These are phyloP conservation scores for Eulemur rubriventer DNA, from an alignment of 2,797 vertebrate species.

Conservation along the genomic window DNA sequence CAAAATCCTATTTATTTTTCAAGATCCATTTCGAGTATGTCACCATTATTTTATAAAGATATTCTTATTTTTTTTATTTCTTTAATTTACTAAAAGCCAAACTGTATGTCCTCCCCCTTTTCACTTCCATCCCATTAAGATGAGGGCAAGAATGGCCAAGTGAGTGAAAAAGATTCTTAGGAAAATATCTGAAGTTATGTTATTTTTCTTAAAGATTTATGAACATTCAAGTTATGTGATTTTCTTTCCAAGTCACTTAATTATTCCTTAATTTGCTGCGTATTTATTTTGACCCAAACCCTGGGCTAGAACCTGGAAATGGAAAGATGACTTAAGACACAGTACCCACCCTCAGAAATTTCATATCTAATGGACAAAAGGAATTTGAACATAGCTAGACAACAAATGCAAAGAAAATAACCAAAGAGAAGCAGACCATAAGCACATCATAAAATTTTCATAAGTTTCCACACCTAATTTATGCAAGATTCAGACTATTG, in stretches of 20 bases:
- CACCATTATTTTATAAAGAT: background rate
- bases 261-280: constrained; percentile 18
- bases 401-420: background rate
- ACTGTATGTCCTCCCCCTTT: background rate
- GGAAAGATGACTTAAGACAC: background rate
- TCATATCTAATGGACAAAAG: background rate
- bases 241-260: background rate
- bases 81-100: background rate
- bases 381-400: background rate
- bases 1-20: background rate
- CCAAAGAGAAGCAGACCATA: background rate
- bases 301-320: background rate
- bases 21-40: background rate
- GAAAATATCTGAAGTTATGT: background rate
- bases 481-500: background rate
- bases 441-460: background rate
- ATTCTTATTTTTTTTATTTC: background rate
- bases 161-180: background rate
- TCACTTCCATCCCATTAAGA: background rate
- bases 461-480: background rate
- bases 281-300: background rate
- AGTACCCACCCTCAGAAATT: background rate
- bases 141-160: background rate
- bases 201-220: constrained; percentile 36
- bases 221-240: constrained; percentile 12